Evolutionary conservation across 2,113 vertebrate species (phyloP).

Genomic region (Hippocampus guttulatus): DNA sequence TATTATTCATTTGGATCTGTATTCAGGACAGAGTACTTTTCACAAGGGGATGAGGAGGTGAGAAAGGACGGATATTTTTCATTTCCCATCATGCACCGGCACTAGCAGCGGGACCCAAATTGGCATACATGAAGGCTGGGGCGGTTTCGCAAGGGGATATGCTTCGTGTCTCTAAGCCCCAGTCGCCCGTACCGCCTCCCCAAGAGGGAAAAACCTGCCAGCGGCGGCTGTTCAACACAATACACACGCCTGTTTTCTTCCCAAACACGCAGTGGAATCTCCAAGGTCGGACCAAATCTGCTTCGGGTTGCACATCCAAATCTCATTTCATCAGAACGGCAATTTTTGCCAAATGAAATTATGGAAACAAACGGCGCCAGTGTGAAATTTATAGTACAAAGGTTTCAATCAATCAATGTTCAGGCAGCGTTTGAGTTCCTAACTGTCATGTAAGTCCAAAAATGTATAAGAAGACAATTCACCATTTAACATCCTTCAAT

Average conservation of each 20-base stretch:
- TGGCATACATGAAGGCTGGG: conserved; percentile 57
- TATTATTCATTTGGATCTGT: conserved; percentile 58
- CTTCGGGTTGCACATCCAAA: background rate
- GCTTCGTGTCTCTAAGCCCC: conserved; percentile 55
- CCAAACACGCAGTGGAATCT: conserved; percentile 13
- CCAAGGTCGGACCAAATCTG: background rate
- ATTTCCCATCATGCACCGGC: conserved; percentile 71
- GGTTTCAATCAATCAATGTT: background rate
- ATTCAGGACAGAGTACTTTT: conserved; percentile 72
- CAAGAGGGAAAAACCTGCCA: background rate
- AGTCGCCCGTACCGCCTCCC: conserved; percentile 8
- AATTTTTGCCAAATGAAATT: background rate
- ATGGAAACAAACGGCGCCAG: background rate
- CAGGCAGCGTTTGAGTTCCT: too few species aligned
- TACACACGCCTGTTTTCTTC: conserved; percentile 30
- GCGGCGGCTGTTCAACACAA: conserved; percentile 27
- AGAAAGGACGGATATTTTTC: conserved; percentile 56
- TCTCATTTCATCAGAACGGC: background rate
- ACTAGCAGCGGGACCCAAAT: conserved; percentile 61
- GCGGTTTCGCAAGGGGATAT: conserved; percentile 62
- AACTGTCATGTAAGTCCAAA: too few species aligned
- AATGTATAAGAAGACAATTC: background rate
- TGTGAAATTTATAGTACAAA: background rate
- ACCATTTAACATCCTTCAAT: background rate
- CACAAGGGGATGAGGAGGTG: conserved; percentile 34